Conservation (phyloP, 2,113 vertebrate genomes). For the Suncus etruscus region DNA sequence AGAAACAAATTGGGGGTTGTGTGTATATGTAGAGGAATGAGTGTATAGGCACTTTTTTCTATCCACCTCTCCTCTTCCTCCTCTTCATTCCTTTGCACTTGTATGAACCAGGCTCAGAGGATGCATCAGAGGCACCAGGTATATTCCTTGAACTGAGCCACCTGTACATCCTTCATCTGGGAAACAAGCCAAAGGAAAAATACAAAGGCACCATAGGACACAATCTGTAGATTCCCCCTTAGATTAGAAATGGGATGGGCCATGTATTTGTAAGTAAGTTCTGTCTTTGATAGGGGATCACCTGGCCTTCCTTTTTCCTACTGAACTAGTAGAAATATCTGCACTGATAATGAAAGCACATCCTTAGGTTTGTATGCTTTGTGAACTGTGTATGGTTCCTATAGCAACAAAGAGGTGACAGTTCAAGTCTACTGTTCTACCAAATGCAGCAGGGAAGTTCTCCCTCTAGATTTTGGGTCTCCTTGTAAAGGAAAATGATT, state of each 20-base stretch:
- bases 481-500: conserved; percentile 30
- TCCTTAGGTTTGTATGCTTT: conserved; percentile 20
- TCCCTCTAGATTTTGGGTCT: conserved; percentile 31
- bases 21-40: not conserved
- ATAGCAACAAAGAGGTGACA: conserved; percentile 73
- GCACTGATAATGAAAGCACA: not conserved
- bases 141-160: conserved; percentile 53
- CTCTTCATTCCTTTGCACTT: conserved; percentile 25
- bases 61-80: not conserved
- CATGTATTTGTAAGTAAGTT: not conserved
- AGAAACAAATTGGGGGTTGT: not conserved
- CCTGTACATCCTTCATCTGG: not conserved
- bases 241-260: not conserved
- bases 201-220: not conserved
- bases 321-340: not conserved
- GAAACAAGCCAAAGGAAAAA: conserved; percentile 15
- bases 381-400: conserved; percentile 67
- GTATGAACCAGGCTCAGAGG: not conserved
- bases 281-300: not conserved
- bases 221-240: not conserved
- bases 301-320: not conserved
- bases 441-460: not conserved
- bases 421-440: conserved; percentile 44
- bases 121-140: conserved; percentile 44
- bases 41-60: not conserved